Conservation (phyloP, 2,797 vertebrate genomes). For the Chelmon rostratus region DNA sequence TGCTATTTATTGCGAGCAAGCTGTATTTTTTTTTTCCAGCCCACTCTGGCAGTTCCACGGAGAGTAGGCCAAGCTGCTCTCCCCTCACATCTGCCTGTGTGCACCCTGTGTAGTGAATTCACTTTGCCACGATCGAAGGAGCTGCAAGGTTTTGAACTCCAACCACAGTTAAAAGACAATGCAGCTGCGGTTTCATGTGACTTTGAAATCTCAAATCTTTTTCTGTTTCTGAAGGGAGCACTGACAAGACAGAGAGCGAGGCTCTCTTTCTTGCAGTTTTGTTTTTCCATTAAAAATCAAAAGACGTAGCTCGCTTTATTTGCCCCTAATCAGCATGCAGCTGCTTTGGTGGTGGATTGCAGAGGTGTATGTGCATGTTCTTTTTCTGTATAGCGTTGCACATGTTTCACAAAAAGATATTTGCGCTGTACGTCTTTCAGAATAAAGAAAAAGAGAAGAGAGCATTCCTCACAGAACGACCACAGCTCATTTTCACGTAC, state of each 20-base stretch:
- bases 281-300: constrained; percentile 83
- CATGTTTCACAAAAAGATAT: constrained; percentile 57
- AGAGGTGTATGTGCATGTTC: constrained; percentile 77
- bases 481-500: constrained; percentile 59
- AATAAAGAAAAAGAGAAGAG: constrained; percentile 47
- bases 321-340: constrained; percentile 82
- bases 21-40: constrained; percentile 54
- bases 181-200: constrained; percentile 70
- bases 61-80: constrained; percentile 75
- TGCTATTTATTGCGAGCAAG: constrained; percentile 78
- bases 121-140: constrained; percentile 70
- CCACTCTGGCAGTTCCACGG: constrained; percentile 64
- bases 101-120: constrained; percentile 67
- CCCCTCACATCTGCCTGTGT: constrained; percentile 72
- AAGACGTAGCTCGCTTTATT: constrained; percentile 73
- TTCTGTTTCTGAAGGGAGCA: constrained; percentile 72
- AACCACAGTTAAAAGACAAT: constrained; percentile 80
- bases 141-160: constrained; percentile 82
- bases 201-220: constrained; percentile 82
- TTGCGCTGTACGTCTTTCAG: constrained; percentile 60
- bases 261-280: constrained; percentile 74
- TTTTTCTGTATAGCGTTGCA: constrained; percentile 58
- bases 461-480: constrained; percentile 64
- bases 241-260: constrained; percentile 75
- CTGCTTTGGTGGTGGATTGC: constrained; percentile 81